Evolutionary conservation across 1,140 invertebrate genomes (phyloP).

Genomic region (Vanessa tameamea): DNA sequence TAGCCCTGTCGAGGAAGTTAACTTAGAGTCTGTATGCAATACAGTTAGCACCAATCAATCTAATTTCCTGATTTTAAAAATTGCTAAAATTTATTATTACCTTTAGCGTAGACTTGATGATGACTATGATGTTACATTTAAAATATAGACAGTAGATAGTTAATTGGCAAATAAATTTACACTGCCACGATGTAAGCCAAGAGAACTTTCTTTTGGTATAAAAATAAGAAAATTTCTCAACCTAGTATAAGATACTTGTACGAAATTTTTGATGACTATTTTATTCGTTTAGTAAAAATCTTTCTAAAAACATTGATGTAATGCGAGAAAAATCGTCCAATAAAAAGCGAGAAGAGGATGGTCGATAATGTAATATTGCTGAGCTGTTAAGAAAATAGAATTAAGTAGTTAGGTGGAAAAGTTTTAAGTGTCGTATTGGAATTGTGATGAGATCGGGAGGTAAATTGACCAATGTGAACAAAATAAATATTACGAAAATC

Average conservation of each 20-base stretch:
- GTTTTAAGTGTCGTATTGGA: constrained; percentile 52
- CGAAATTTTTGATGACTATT: constrained; percentile 77
- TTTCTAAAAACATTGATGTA: constrained; percentile 45
- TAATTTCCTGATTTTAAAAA: constrained; percentile 15
- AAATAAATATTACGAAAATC: constrained; percentile 76
- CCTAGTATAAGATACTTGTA: constrained; percentile 57
- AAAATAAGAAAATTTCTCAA: constrained; percentile 42
- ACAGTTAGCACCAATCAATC: too few species aligned
- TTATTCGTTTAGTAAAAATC: constrained; percentile 64
- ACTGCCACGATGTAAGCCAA: constrained; percentile 68
- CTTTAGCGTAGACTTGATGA: constrained; percentile 37
- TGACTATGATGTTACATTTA: constrained; percentile 45
- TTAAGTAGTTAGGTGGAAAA: constrained; percentile 59
- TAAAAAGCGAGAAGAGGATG: constrained; percentile 39
- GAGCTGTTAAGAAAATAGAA: constrained; percentile 35
- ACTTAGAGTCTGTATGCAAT: too few species aligned
- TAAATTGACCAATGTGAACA: constrained; percentile 76
- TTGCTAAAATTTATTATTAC: constrained; percentile 30
- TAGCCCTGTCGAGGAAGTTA: too few species aligned
- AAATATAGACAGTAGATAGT: constrained; percentile 59
- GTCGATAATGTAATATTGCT: constrained; percentile 41
- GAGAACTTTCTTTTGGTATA: constrained; percentile 40
- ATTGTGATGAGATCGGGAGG: constrained; percentile 67
- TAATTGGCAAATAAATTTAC: constrained; percentile 69
- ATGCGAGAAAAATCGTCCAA: constrained; percentile 45